Percentiles rank a stretch among this genome's conserved stretches.
Conservation (phyloP, 2,888 invertebrate species). For the Podotricha telesiphe region DNA sequence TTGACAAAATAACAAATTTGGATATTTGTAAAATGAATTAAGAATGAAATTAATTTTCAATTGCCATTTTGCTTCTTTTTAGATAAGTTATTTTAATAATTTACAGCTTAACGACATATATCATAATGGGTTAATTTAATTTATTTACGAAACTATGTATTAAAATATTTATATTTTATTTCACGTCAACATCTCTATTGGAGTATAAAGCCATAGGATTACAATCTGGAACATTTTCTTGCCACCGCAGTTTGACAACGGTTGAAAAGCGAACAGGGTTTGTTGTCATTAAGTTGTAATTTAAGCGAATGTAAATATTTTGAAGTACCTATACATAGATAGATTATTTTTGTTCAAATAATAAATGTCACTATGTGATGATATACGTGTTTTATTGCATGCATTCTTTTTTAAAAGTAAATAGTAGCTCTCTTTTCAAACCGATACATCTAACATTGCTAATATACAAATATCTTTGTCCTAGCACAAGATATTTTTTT, state of each 20-base stretch:
- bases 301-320: constrained; percentile 80
- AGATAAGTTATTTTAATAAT: not conserved
- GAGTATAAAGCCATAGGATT: constrained; percentile 27
- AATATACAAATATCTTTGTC: too few species aligned
- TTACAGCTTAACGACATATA: too few species aligned
- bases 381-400: constrained; percentile 56
- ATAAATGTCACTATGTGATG: constrained; percentile 79
- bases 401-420: not conserved
- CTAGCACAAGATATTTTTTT: too few species aligned
- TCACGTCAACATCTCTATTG: constrained; percentile 11
- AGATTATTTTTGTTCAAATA: constrained; percentile 83
- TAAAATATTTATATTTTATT: not conserved
- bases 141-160: not conserved
- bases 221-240: constrained; percentile 55
- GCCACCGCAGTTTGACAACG: constrained; percentile 71
- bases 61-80: not conserved
- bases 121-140: not conserved
- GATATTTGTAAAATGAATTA: not conserved
- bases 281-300: constrained; percentile 75
- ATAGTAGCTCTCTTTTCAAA: too few species aligned
- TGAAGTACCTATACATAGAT: constrained; percentile 68
- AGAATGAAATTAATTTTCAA: not conserved
- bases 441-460: not conserved
- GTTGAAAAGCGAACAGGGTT: constrained; percentile 83
- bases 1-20: constrained; percentile 5